Conservation (phyloP, 1,140 invertebrate species). For the Macrotrachela quadricornifera region DNA sequence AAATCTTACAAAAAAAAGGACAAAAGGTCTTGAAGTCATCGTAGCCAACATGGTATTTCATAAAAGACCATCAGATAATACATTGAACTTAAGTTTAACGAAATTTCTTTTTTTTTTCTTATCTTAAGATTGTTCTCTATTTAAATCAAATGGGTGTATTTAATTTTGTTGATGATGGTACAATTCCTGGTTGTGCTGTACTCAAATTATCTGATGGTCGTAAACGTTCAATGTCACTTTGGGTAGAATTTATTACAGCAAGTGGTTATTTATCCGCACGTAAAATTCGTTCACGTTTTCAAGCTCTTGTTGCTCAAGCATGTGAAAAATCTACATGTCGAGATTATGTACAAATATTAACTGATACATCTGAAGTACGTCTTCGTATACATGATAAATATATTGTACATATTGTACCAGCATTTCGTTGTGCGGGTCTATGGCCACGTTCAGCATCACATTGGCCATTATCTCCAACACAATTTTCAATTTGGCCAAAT, state of each 20-base stretch:
- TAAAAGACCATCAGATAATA: no score
- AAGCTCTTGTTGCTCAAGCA: conserved; percentile 53
- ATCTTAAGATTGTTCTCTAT: conserved; percentile 44
- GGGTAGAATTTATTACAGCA: conserved; percentile 89
- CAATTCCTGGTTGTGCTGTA: conserved; percentile 71
- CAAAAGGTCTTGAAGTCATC: no score
- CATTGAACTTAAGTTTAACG: no score
- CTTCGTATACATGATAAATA: conserved; percentile 61
- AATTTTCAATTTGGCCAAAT: conserved; percentile 57
- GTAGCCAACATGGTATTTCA: no score
- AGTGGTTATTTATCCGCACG: conserved; percentile 72
- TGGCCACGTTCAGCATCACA: conserved; percentile 83
- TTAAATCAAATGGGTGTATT: conserved; percentile 86
- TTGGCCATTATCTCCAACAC: conserved; percentile 55
- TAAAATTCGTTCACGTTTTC: conserved; percentile 73
- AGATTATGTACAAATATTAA: conserved; percentile 59
- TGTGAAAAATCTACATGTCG: conserved; percentile 72
- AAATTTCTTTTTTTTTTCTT: no score
- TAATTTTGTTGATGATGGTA: conserved; percentile 83
- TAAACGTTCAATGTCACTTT: conserved; percentile 80
- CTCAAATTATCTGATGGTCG: conserved; percentile 73
- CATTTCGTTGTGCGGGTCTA: conserved; percentile 70
- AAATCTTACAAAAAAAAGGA: no score
- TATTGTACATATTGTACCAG: conserved; percentile 52
- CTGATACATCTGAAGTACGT: conserved; percentile 42